These are phyloP conservation scores for Pygmarrhopalites habei DNA, from an alignment of 1,140 invertebrate genomes.

Conservation along the genomic window DNA sequence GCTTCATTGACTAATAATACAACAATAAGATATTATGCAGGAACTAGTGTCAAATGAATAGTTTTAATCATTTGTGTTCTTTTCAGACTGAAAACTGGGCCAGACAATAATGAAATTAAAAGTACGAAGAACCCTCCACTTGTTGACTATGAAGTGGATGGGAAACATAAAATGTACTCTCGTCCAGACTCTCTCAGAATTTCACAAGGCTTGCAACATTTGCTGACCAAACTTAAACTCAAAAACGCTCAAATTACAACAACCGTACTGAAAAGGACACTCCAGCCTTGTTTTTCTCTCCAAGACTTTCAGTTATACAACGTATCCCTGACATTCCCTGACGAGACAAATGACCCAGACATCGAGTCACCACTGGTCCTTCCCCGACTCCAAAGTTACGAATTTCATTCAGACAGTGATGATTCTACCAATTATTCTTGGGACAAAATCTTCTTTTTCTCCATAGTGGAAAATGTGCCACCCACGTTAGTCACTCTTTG, in stretches of 20 bases:
- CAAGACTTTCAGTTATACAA: not conserved
- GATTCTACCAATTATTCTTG: not conserved
- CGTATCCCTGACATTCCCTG: not conserved
- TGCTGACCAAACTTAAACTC: not conserved
- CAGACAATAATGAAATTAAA: not conserved
- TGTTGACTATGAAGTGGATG: not conserved
- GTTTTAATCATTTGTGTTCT: not conserved
- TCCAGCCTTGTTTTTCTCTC: not conserved
- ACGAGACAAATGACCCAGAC: not conserved
- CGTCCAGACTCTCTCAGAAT: not conserved
- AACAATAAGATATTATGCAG: not conserved
- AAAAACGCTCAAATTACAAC: not conserved
- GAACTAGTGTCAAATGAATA: not conserved
- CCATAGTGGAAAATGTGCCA: not conserved
- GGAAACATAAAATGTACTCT: not conserved
- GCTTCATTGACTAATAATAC: not conserved
- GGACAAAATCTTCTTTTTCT: not conserved
- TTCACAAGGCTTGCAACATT: not conserved
- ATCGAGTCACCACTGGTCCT: not conserved
- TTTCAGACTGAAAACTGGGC: not conserved
- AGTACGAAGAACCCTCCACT: not conserved
- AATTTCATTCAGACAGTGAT: not conserved
- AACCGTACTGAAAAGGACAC: not conserved
- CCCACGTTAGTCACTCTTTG: not conserved
- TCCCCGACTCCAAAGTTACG: not conserved